Base-by-base conservation (phyloP, 2,888 invertebrate genomes). In the Drosophila maculinotata region DNA sequence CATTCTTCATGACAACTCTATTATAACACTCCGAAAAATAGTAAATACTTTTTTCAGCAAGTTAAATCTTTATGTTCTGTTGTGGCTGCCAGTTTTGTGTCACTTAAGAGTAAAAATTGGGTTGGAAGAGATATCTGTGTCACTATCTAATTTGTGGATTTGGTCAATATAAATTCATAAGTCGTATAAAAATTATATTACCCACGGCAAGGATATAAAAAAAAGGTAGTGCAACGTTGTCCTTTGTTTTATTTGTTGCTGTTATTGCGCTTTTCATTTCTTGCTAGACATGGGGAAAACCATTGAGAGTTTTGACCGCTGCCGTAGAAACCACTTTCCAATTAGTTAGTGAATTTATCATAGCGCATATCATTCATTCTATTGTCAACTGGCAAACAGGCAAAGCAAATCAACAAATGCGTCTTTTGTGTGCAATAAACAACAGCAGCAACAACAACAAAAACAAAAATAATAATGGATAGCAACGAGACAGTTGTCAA, bases 351-450 rank as follows among this genome's bases (percentile, higher is more conserved):
- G 56, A 39, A 58, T 58, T 42, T 56, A 62, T 62, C 51, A 48
- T 49, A 44, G 23, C 28, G 33, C 36, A 51, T 38, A 53, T 38
- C 14, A 44, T 52, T 38, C 14, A 44, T 52, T 35, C 36, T 20
- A 67, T 84, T 81, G 84, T 66, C 57, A 15, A 28, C 28, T 26
- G 14, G 41, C 33, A 70, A 64, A 41, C 42, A 62, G 63, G 41
- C 59, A 54, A 51, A 53, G 39, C 44, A 59, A 51, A 56, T 72
- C 67, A 66, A 63, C 65, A 74, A 76, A 64, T 73, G 64, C 12
- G 63, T 10, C 54, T 65, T 64, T 72, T 72, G 69, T 68, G 64
- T 59, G 49, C 49, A 69, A 64, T 62, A 69, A 71, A 67, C 45
- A 66, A 56, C 14, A 23, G 48, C 26, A 68, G 33, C 23, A 54